phyloP scores from a whole-genome alignment of 2,797 vertebrate species.

The Scyliorhinus canicula region DNA sequence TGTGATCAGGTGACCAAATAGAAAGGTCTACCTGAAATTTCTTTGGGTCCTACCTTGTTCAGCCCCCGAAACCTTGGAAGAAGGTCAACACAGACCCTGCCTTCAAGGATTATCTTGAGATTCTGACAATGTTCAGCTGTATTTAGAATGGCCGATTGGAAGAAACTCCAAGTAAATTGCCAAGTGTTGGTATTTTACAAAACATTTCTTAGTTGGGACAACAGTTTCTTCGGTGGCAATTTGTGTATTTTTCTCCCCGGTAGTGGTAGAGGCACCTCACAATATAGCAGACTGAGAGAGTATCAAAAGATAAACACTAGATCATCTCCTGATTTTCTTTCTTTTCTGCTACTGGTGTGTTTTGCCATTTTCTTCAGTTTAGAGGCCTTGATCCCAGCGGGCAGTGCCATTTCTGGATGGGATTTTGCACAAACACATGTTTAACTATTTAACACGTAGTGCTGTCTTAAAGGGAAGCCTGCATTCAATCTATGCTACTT shows the following conservation, averaged over 20 bases:
- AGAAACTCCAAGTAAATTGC: not conserved
- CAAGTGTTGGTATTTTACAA: not conserved
- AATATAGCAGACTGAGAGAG: not conserved
- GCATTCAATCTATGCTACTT: not conserved
- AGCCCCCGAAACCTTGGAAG: not conserved
- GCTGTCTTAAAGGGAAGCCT: conserved; percentile 19
- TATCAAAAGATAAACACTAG: not conserved
- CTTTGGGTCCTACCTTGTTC: not conserved
- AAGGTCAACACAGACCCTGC: not conserved
- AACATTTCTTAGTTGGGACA: not conserved
- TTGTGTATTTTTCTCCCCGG: not conserved
- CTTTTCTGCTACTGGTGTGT: not conserved
- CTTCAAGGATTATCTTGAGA: not conserved
- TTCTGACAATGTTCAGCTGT: not conserved
- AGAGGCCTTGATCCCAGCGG: conserved; percentile 12
- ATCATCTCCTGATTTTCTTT: not conserved
- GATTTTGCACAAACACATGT: conserved; percentile 21
- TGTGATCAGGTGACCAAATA: not conserved
- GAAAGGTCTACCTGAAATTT: not conserved
- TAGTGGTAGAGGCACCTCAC: not conserved
- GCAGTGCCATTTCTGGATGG: not conserved
- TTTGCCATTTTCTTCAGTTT: not conserved
- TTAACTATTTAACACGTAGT: conserved; percentile 10
- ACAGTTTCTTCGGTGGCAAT: not conserved
- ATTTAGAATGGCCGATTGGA: not conserved